Conservation (phyloP, 2,888 invertebrate genomes). For the Reticulitermes lucifugus region DNA sequence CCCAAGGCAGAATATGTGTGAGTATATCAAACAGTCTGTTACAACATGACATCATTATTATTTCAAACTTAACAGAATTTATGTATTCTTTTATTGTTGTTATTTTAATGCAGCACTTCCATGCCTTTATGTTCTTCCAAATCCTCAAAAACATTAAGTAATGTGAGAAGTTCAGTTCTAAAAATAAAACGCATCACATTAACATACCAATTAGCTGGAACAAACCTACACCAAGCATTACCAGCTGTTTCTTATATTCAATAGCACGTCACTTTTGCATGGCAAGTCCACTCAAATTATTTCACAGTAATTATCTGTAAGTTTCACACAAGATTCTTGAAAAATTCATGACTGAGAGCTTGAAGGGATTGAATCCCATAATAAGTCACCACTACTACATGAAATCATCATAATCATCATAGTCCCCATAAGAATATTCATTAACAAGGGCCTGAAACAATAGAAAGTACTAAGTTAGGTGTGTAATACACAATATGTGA, state of each 20-base stretch:
- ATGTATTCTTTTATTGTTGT: background rate
- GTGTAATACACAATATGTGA: too few species aligned
- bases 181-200: conserved; percentile 16
- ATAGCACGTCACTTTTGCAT: background rate
- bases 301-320: background rate
- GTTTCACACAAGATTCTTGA: background rate
- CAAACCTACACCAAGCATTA: conserved; percentile 16
- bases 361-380: background rate
- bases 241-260: background rate
- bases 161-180: conserved; percentile 24
- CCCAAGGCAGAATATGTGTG: background rate
- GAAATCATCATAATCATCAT: conserved; percentile 81
- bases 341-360: background rate
- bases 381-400: conserved; percentile 69
- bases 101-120: background rate
- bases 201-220: conserved; percentile 17
- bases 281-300: background rate
- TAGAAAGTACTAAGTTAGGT: too few species aligned
- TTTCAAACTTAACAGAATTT: conserved; percentile 32
- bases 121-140: background rate
- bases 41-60: background rate
- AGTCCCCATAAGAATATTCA: conserved; percentile 77
- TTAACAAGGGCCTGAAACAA: conserved; percentile 71
- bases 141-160: background rate
- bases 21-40: background rate